Conservation (phyloP, 2,113 vertebrate species). For the Bambusicola thoracicus region DNA sequence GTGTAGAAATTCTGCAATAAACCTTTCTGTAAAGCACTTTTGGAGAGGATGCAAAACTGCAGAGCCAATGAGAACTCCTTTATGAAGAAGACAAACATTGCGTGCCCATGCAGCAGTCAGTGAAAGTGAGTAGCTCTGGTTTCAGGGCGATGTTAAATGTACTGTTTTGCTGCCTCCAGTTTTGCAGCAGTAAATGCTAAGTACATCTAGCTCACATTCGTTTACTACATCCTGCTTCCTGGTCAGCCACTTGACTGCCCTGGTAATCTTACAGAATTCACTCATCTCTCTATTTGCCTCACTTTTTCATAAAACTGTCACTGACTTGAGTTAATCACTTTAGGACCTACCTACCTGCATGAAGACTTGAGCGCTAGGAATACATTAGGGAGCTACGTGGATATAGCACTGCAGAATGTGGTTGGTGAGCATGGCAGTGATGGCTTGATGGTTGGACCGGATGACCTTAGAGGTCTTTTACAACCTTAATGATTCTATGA, state of each 20-base stretch:
- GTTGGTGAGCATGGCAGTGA: too few species aligned
- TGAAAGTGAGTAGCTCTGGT: background rate
- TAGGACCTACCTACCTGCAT: background rate
- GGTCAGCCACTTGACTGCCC: background rate
- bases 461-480: too few species aligned
- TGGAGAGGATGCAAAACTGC: background rate
- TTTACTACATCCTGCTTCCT: background rate
- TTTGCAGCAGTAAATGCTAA: background rate
- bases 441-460: too few species aligned
- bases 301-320: fast-evolving
- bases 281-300: background rate
- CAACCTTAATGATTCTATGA: background rate
- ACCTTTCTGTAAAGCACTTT: background rate
- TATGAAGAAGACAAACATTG: fast-evolving
- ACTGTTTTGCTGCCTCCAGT: background rate
- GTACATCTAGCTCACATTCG: background rate
- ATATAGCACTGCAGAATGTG: too few species aligned
- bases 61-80: background rate
- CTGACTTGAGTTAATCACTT: background rate
- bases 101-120: background rate
- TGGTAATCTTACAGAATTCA: background rate
- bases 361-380: background rate
- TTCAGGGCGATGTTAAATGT: background rate
- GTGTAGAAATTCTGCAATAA: background rate
- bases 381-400: background rate